Base-by-base conservation (phyloP, 2,888 invertebrate species). In the Xanthorhoe designata region DNA sequence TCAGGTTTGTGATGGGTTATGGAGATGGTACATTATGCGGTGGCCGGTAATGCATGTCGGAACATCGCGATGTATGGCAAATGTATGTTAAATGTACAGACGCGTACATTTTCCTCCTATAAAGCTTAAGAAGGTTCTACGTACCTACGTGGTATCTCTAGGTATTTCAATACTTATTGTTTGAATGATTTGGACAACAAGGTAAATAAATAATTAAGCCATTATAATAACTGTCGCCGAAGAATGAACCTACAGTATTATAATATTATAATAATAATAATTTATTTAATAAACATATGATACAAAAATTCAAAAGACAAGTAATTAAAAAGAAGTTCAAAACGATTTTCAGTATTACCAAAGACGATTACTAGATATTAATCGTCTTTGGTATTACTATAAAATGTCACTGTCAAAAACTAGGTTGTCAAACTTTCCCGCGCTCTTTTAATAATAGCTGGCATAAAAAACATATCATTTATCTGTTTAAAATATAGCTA, bases 21-120 rank as follows among this genome's bases (percentile, higher is more conserved):
- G 18, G 9, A 61, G 61, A 24, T n/a, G 5, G 64, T 32, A 15
- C 47, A 70, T 73, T 73, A 73, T 71, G 57, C 72, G 61, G 62
- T 71, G 71, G 74, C 62, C 74, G 65, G 76, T 79, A 80, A 81
- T 81, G 77, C 78, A 81, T 75, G 81, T 77, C 80, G 76, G 72
- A 77, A 75, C 75, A 49, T n/a, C 69, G 73, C 72, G 73, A 82
- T 81, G 77, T 82, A 82, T 78, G 78, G 80, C 73, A 66, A 81
- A 86, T 85, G 82, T 86, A 81, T 79, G 79, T 35, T 75, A 74
- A 75, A 71, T 75, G 84, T 83, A 87, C 81, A 76, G 74, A 61
- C 68, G 72, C 10, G 71, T n/a, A 24, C 64, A 77, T 65, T 77
- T 76, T 49, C 7, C 9, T 32, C 17, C 8, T 47, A 15, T 7